Evolutionary conservation across 2,797 vertebrate species (phyloP), one percentile per base, ranked within the genome.

Genomic region (Clarias fuscus): DNA sequence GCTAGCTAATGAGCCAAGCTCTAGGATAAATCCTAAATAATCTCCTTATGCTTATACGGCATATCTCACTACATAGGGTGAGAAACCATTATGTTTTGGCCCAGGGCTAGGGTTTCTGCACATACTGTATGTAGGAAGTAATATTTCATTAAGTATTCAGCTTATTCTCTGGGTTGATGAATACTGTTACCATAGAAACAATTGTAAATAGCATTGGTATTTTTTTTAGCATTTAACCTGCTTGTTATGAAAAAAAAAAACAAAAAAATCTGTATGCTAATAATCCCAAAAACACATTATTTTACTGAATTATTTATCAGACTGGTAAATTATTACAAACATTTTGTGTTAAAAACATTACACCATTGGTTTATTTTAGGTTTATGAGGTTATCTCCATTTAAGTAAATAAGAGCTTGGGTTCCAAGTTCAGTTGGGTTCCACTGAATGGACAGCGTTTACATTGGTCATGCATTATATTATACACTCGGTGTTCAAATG

Each of bases 21-120:
- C 11, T 11, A 33, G 76, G 17, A 76, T 78, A 86, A 76, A 86
- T 22, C 56, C 56, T 22, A 61, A 61, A 37, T 78, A 78, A 78
- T 78, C 76, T 61, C 27, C 18, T 78, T 61, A 78, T 37, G 56
- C 27, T 59, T 59, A 37, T 59, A 78, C 27, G 13, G 27, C 56
- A 22, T 6, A 30, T n/a, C 11, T n/a, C 73, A 30, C 48, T 10
- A 30, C n/a, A 30, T 58, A 56, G 73, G n/a, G 53, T 58, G 73
- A 20, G 48, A 30, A 30, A 4, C 53, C n/a, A 18, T 76, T 18
- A 53, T 58, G 22, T 14, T 73, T 72, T 24, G 37, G 33, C 20
- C 37, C 24, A 13, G 37, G n/a, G 48, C 27, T 17, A 56, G 48
- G 13, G 73, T 5, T 56, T 0, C 14, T 75, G 48, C 13, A 0